Percentiles rank a stretch among this genome's conserved stretches.
Conservation (phyloP, 2,888 invertebrate species). For the Acleris holmiana region DNA sequence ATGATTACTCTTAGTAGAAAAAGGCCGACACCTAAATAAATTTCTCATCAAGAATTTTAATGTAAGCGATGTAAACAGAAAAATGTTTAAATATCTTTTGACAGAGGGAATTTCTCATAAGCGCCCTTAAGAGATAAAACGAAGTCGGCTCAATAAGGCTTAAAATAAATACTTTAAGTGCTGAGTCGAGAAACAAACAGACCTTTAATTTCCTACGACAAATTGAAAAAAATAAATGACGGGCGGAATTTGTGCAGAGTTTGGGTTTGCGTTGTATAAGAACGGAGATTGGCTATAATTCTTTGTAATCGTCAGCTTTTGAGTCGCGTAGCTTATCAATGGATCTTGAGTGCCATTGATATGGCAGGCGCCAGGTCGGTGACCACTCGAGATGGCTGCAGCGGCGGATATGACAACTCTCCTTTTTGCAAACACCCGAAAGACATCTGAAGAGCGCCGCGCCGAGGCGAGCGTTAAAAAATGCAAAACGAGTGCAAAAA, state of each 20-base stretch:
- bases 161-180: constrained; percentile 61
- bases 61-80: constrained; percentile 39
- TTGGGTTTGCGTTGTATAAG: constrained; percentile 16
- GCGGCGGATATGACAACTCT: constrained; percentile 69
- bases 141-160: constrained; percentile 52
- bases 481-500: constrained; percentile 57
- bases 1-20: constrained; percentile 19
- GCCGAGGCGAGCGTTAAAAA: constrained; percentile 63
- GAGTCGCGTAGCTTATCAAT: constrained; percentile 11
- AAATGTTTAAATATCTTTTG: constrained; percentile 48
- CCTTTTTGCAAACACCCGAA: constrained; percentile 67
- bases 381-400: constrained; percentile 64
- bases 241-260: constrained; percentile 28
- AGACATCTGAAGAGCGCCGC: constrained; percentile 71
- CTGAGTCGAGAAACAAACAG: constrained; percentile 55
- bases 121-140: constrained; percentile 47
- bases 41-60: constrained; percentile 42
- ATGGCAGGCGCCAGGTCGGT: constrained; percentile 57
- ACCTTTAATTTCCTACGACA: constrained; percentile 62
- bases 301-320: constrained; percentile 26
- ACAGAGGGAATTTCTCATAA: constrained; percentile 46
- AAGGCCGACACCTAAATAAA: constrained; percentile 36
- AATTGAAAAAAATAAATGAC: constrained; percentile 54
- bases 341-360: constrained; percentile 33
- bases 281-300: constrained; percentile 33